Conservation (phyloP, 2,888 invertebrate genomes). For the Mesorhabditis spiculigera region DNA sequence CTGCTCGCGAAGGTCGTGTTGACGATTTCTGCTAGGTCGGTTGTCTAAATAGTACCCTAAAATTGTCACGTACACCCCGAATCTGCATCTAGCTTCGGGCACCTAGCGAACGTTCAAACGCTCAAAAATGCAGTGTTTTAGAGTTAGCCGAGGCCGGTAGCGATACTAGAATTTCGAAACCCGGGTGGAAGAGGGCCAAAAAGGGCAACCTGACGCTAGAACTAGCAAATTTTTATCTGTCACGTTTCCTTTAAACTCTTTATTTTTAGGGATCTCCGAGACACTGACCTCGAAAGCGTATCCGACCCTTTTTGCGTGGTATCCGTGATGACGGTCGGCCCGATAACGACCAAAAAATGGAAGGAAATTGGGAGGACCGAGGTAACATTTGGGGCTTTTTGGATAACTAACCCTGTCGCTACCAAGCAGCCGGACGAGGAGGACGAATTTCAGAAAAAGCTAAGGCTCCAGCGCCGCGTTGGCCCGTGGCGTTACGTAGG, state of each 20-base stretch:
- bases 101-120: background rate
- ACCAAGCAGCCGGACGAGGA: too few species aligned
- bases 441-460: conserved; percentile 6
- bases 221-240: too few species aligned
- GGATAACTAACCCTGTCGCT: background rate
- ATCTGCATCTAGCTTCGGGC: too few species aligned
- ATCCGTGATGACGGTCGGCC: conserved; percentile 22
- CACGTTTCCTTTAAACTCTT: background rate
- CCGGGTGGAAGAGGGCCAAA: too few species aligned
- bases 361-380: conserved; percentile 24
- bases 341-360: conserved; percentile 15
- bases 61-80: too few species aligned
- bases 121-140: background rate
- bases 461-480: background rate
- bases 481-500: background rate
- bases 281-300: conserved; percentile 40
- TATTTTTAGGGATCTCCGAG: conserved; percentile 37
- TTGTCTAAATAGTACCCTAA: background rate
- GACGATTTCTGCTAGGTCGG: background rate
- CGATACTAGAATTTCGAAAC: background rate
- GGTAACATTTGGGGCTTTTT: conserved; percentile 9
- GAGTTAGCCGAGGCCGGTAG: background rate
- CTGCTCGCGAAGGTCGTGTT: background rate
- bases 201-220: too few species aligned
- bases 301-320: conserved; percentile 45